Evolutionary conservation across 2,888 invertebrate species (phyloP), one percentile per base, ranked within the genome.

Genomic region (Sinotaia quadrata): DNA sequence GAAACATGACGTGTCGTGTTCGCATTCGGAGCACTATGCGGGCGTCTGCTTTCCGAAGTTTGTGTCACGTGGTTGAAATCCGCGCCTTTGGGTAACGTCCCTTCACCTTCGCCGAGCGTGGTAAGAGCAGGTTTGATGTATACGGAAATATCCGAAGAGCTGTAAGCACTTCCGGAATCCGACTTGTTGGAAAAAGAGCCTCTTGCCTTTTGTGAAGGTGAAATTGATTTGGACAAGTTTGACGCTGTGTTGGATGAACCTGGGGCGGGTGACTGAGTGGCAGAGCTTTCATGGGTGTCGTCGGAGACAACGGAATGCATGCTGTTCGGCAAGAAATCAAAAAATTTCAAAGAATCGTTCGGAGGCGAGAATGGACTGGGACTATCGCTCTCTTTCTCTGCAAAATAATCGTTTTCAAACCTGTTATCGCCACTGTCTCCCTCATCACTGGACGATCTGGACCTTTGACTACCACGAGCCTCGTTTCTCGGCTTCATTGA

Each of bases 81-180:
- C n/a, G 24, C 27, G 29, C 41, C 31, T 31, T 31, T 18, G 33
- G 33, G 21, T 36, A 47, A 12, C 29, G 36, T 0, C 56, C 65
- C 15, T n/a, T 52, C 18, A 52, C 62, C 62, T 37, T 24, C 37
- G 2, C 37, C 52, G 21, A 34, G 12, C 27, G 54, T 21, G 2
- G 37, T 2, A 4, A 12, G 12, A 21, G 31, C 21, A 5, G 44
- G 27, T 24, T 74, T 74, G 63, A 81, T 73, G 56, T 73, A 73
- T 24, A 81, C 70, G 8, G 75, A 76, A 15, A 81, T 79, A 27
- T 79, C 81, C n/a, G 81, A 81, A 0, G 79, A 67, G 21, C 78
- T 78, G 68, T 76, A 77, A 0, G 77, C 74, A 49, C 80, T 80
- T 15, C 71, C 74, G 1, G 73, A 68, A 24, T 78, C 75, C 15